Base-by-base conservation (phyloP, 1,140 invertebrate genomes). In the Vollenhovia emeryi region DNA sequence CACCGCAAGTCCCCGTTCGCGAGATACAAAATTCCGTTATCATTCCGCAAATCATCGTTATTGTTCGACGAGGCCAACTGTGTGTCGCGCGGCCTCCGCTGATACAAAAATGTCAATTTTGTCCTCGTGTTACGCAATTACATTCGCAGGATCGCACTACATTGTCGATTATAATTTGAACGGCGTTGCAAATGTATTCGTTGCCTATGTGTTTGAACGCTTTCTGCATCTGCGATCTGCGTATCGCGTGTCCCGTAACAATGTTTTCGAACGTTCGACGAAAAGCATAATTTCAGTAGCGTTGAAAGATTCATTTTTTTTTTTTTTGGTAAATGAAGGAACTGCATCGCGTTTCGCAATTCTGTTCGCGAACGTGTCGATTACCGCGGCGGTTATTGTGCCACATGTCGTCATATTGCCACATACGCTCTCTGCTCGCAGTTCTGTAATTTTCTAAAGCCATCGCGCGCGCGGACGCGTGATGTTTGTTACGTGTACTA, bases 401-500 rank as follows among this genome's bases (percentile, higher is more conserved):
- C 45, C 62, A 79, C 40, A 60, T 76, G 74, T 79, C 75, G 52
- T 79, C 62, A 40, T 27, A 15, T 79, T 68, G 76, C 62, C 76
- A 68, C 62, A 79, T 79, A 79, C 62, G 76, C 33, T 79, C 48
- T 68, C 30, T 52, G 45, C 60, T 78, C 27, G 45, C 33, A 33
- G 76, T 79, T 68, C 76, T 79, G 45, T 79, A 79, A 79, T 79
- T 79, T 79, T 79, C 76, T 79, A 79, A 79, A 79, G 62, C 76
- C 33, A 79, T 79, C 76, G 76, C 33, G 59, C 59, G 57, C 40
- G 21, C 30, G 75, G 60, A 64, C 36, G 62, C 36, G 36, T 21
- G 62, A 78, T 79, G 62, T 79, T 79, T 79, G 76, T 68, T 79
- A 79, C 76, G 76, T 69, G 45, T 79, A 79, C 64, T 79, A 79